Evolutionary conservation across 2,888 invertebrate species (phyloP), one percentile per base, ranked within the genome.

Genomic region (Drepanosiphum platanoidis): DNA sequence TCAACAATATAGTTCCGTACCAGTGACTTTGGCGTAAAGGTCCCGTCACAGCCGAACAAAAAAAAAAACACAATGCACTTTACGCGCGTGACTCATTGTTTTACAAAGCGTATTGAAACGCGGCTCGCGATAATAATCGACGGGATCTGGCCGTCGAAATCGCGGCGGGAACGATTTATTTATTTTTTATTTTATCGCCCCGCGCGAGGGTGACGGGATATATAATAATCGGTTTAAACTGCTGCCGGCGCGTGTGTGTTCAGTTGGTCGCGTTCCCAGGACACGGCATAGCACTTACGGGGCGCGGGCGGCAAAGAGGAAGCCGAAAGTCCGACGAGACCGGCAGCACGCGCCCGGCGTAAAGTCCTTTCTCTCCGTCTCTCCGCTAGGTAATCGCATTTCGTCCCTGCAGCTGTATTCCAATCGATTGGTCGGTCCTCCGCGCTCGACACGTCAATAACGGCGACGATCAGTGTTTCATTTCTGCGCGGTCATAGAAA

Each of bases 261-360:
- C 79, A 79, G 79, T 68, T 22, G 79, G 68, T 68, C 68, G 42
- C 30, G 68, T 79, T 79, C 46, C 68, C 79, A 68, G 32, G 30
- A 79, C 66, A 79, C n/a, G n/a, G 42, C 27, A 66, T 42, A 79
- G 79, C 79, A 79, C 79, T 79, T 79, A 79, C 34, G 22, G 11
- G 39, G 34, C 0, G 15, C 15, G n/a, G 4, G n/a, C 8, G 68
- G 22, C 27, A 15, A 11, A 5, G 18, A 30, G 78, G 7, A 3
- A 46, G 8, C 42, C 68, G 15, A 68, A 66, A 79, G 79, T 46
- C 42, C 46, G 27, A 68, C 15, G 42, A 46, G n/a, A 32, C 66
- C 42, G 9, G 32, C 46, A 27, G 27, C 22, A n/a, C n/a, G n/a
- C n/a, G n/a, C n/a, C n/a, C n/a, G 18, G 15, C 27, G n/a, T 61